These are phyloP conservation scores for Neomorphus geoffroyi DNA, from an alignment of 2,797 vertebrate genomes.

Conservation along the genomic window DNA sequence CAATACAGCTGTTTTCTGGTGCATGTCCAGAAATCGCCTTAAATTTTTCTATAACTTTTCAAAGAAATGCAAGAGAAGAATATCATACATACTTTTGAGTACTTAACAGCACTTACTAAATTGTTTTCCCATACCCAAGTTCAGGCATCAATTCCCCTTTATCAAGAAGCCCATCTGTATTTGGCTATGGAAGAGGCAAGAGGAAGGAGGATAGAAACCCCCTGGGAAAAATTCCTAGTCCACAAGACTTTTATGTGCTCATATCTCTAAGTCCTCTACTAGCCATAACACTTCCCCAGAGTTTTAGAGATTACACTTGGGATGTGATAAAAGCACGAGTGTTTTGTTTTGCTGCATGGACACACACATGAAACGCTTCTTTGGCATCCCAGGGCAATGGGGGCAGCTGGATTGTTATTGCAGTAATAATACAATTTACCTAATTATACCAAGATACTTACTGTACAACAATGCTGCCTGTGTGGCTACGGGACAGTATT, in stretches of 20 bases:
- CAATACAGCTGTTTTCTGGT: background rate
- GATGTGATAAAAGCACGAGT: background rate
- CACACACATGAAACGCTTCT: background rate
- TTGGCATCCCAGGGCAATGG: background rate
- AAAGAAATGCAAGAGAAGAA: background rate
- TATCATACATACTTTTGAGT: background rate
- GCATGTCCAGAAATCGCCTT: background rate
- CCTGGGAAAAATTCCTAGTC: background rate
- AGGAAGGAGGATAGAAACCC: background rate
- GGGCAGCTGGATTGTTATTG: background rate
- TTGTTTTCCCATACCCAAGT: background rate
- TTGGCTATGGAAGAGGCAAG: background rate
- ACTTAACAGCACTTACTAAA: background rate
- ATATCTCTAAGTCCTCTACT: background rate
- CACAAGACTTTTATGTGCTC: background rate
- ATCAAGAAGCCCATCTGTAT: background rate
- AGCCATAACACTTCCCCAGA: background rate
- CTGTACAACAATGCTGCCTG: background rate
- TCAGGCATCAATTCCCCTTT: background rate
- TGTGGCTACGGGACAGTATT: background rate
- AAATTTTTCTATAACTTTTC: background rate
- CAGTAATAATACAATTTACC: slow-evolving; percentile 18
- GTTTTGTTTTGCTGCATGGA: background rate
- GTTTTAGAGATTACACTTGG: background rate
- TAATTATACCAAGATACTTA: slow-evolving; percentile 18